Evolutionary conservation across 2,888 invertebrate genomes (phyloP), one percentile per base, ranked within the genome.

Genomic region (Rotaria macrura): DNA sequence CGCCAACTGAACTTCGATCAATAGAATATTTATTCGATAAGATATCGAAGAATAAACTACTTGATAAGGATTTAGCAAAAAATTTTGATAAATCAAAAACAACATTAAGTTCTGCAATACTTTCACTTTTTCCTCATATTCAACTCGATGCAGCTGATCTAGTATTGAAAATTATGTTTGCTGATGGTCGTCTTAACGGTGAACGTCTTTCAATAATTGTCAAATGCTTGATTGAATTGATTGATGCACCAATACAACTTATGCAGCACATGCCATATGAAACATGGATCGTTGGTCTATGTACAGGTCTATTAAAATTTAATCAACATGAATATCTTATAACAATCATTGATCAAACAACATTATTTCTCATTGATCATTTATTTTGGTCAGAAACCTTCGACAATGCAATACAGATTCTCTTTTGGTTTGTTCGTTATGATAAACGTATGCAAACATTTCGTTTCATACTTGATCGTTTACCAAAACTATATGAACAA

Each of bases 371-470:
- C 43, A 43, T 79, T 10, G 43, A n/a, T 79, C 25, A 79, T 40
- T 23, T 79, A 79, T 79, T 40, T 43, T 23, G 3, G 20, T 6
- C 17, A 7, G 5, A 40, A 43, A 79, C 74, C 23, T 25, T 2
- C 23, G 74, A 79, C 7, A 79, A 79, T 43, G 74, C 74, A 25
- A 38, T 40, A 14, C 74, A 79, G 23, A 79, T 79, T 25, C 23
- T 79, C 10, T 79, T 43, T 43, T 79, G 74, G 74, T 79, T 40
- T 43, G 17, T 79, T 40, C 25, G n/a, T 9, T 79, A 79, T 43
- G 74, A 79, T 43, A 79, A 79, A 79, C 74, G 74, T 25, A 23
- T 79, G 20, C 23, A 79, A 79, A 79, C 74, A 25, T 79, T 79
- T 79, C 74, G n/a, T 0, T 14, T n/a, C 10, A 12, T 79, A 10